These are phyloP conservation scores for Callyntrura guangdongensis DNA, from an alignment of 2,888 invertebrate genomes.

Conservation along the genomic window DNA sequence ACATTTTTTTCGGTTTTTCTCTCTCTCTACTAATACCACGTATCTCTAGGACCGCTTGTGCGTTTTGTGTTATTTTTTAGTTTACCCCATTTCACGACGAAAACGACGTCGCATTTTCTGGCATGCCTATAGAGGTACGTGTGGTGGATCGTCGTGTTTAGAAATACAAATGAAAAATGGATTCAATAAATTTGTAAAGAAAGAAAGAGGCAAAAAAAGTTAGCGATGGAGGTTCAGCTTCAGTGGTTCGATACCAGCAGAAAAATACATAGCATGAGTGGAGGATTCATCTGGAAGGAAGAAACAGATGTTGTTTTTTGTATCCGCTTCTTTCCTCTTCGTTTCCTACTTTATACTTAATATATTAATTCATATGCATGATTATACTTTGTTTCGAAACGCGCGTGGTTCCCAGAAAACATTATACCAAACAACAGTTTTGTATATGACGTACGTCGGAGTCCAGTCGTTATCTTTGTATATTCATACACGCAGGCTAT, in stretches of 20 bases:
- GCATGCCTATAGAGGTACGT: slow-evolving; percentile 41
- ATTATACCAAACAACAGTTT: background rate
- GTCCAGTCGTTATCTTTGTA: slow-evolving; percentile 9
- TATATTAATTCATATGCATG: slow-evolving; percentile 59
- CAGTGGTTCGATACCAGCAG: slow-evolving; percentile 28
- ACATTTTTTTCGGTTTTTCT: background rate
- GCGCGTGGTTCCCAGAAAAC: background rate
- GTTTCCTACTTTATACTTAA: slow-evolving; percentile 35
- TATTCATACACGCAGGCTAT: background rate
- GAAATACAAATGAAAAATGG: slow-evolving; percentile 73
- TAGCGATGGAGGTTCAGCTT: slow-evolving; percentile 60
- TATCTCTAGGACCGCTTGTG: background rate
- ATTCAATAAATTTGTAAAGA: slow-evolving; percentile 67
- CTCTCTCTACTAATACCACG: slow-evolving; percentile 1
- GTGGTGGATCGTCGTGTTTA: slow-evolving; percentile 50
- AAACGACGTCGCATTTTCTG: slow-evolving; percentile 27
- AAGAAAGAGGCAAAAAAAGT: slow-evolving; percentile 40
- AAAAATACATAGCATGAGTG: slow-evolving; percentile 12
- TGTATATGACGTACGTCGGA: background rate
- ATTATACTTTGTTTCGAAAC: slow-evolving; percentile 10
- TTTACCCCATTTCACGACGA: slow-evolving; percentile 23
- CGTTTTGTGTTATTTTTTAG: background rate
- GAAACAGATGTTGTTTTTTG: slow-evolving; percentile 67
- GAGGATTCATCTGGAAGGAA: slow-evolving; percentile 54
- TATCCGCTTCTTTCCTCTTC: slow-evolving; percentile 29